Conservation (phyloP, 2,113 vertebrate species). For the Tragelaphus strepsiceros region DNA sequence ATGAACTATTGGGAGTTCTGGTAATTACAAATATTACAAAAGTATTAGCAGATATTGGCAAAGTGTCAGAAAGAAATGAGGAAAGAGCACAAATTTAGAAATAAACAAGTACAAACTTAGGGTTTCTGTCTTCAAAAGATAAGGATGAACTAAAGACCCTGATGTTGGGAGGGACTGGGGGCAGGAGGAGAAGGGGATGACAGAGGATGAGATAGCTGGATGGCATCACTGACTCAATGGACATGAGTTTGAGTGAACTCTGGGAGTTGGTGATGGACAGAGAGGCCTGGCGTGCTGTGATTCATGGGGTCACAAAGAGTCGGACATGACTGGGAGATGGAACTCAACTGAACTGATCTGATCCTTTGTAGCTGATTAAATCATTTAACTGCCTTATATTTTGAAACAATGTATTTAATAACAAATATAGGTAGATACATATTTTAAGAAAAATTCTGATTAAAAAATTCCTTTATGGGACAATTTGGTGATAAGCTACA, state of each 20-base stretch:
- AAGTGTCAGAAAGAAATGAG: slow-evolving; percentile 18
- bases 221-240: accelerated
- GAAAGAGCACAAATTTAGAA: slow-evolving; percentile 32
- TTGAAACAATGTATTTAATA: slow-evolving; percentile 6
- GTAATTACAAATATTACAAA: slow-evolving; percentile 50
- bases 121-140: slow-evolving; percentile 1
- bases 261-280: no score
- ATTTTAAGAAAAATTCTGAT: neutral
- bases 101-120: slow-evolving; percentile 35
- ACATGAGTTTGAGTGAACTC: no score
- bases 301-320: no score
- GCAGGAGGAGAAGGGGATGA: no score
- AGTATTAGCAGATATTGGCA: slow-evolving; percentile 51
- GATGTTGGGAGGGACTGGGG: no score
- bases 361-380: neutral
- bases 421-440: neutral
- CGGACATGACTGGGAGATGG: accelerated
- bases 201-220: no score
- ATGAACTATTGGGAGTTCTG: slow-evolving; percentile 31
- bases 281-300: no score
- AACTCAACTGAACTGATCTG: neutral
- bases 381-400: slow-evolving; percentile 23
- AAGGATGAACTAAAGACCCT: neutral
- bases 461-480: neutral
- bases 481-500: neutral